These are phyloP conservation scores for Odontamblyopus rebecca DNA, from an alignment of 2,797 vertebrate genomes.

Conservation along the genomic window DNA sequence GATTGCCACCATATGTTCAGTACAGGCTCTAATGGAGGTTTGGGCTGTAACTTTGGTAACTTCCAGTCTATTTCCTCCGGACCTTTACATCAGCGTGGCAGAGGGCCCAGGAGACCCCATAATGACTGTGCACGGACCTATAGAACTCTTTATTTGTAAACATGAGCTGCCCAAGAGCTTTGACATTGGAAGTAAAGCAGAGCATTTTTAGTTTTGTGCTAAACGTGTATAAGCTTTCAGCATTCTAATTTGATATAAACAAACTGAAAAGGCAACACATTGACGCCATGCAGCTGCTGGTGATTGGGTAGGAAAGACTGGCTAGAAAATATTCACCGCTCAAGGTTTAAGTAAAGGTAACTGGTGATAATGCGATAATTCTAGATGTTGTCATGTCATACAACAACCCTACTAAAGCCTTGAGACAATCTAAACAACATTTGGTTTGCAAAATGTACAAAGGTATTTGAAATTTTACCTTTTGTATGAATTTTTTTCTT, in stretches of 20 bases:
- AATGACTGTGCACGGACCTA: conserved; percentile 42
- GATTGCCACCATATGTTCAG: conserved; percentile 69
- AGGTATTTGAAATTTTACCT: neutral
- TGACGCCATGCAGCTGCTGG: neutral
- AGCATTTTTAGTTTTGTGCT: neutral
- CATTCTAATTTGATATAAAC: neutral
- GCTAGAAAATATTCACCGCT: neutral
- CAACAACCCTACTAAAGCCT: too few species aligned
- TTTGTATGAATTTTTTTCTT: neutral
- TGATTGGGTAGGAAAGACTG: neutral
- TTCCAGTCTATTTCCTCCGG: conserved; percentile 27
- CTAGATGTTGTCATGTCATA: too few species aligned
- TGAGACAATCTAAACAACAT: too few species aligned
- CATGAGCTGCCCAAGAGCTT: neutral
- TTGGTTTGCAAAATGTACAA: too few species aligned
- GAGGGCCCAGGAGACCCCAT: conserved; percentile 14
- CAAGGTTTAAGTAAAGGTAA: neutral
- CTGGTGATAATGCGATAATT: neutral
- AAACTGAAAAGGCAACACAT: neutral
- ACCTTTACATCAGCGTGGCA: conserved; percentile 50
- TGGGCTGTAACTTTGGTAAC: conserved; percentile 36
- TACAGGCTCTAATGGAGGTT: conserved; percentile 36
- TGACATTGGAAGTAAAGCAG: conserved; percentile 3
- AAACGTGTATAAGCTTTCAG: neutral
- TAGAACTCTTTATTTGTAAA: conserved; percentile 10